These are phyloP conservation scores for Chaetodon trifasciatus DNA, from an alignment of 2,797 vertebrate genomes.

Conservation along the genomic window DNA sequence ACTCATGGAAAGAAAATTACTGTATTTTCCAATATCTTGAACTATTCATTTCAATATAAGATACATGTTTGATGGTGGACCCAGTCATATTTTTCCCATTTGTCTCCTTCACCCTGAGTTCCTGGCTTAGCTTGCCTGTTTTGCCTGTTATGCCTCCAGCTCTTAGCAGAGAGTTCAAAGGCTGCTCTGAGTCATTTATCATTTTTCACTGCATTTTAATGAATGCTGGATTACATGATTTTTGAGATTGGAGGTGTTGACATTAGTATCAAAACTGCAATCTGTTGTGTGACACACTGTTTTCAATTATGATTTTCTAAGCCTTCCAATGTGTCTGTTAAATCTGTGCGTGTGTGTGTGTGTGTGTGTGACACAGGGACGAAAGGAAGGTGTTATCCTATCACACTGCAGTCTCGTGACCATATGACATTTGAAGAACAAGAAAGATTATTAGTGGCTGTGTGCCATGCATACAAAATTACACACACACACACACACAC, in stretches of 20 bases:
- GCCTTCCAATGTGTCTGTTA: background rate
- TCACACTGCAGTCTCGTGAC: slow-evolving; percentile 63
- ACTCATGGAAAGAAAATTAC: background rate
- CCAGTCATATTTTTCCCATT: background rate
- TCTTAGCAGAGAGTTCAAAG: slow-evolving; percentile 8
- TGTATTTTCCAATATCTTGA: background rate
- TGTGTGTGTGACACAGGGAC: slow-evolving; percentile 15
- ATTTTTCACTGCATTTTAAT: slow-evolving; percentile 1
- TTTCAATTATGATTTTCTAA: background rate
- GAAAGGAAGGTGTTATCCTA: slow-evolving; percentile 60
- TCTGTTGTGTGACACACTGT: background rate
- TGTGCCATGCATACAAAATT: slow-evolving; percentile 38
- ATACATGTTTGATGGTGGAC: background rate
- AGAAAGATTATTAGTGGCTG: slow-evolving; percentile 69
- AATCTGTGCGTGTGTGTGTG: background rate
- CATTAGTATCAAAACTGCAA: background rate
- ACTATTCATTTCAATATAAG: background rate
- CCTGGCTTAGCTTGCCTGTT: background rate
- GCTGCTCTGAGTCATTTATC: background rate
- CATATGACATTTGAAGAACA: slow-evolving; percentile 69
- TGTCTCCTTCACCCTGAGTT: background rate
- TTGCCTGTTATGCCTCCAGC: background rate
- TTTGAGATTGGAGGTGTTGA: background rate
- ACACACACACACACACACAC: slow-evolving; percentile 28
- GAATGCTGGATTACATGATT: background rate